Percentiles rank a stretch among this genome's conserved stretches.
Evolutionary conservation across 1,140 invertebrate genomes (phyloP).

Genomic region (Tetramorium alpestre): DNA sequence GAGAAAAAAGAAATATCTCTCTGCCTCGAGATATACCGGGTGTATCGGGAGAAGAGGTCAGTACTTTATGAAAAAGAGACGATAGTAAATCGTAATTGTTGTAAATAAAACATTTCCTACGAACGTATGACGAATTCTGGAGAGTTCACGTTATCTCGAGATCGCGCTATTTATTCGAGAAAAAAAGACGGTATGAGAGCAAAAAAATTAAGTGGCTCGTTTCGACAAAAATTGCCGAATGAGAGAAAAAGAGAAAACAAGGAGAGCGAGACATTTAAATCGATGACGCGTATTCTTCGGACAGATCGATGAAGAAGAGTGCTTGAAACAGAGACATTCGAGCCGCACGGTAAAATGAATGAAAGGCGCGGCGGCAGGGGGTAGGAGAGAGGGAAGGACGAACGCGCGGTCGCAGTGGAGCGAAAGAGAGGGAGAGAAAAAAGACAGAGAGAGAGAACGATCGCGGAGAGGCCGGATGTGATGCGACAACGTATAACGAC

Average conservation of each 20-base stretch:
- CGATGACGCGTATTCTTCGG: constrained; percentile 17
- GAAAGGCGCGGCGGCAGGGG: constrained; percentile 20
- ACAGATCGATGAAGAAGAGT: constrained; percentile 53
- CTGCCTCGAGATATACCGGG: constrained; percentile 19
- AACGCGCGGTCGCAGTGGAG: constrained; percentile 42
- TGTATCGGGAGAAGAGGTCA: neutral
- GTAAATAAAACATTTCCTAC: constrained; percentile 23
- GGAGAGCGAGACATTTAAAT: constrained; percentile 33
- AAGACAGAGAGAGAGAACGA: constrained; percentile 50
- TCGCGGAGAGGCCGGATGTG: constrained; percentile 74
- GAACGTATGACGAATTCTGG: neutral
- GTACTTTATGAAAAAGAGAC: neutral
- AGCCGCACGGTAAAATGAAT: constrained; percentile 44
- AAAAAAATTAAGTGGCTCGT: neutral
- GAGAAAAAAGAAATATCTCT: constrained; percentile 8
- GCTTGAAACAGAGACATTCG: constrained; percentile 59
- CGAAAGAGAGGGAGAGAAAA: constrained; percentile 37
- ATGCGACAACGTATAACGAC: constrained; percentile 76
- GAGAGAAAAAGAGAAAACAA: neutral
- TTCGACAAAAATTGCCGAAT: neutral
- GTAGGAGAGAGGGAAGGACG: constrained; percentile 54
- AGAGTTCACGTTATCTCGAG: neutral
- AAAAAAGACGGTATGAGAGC: neutral
- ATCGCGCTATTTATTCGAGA: constrained; percentile 19
- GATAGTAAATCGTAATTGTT: neutral